A percentile compares a stretch with the other conserved stretches of the same genome.
Evolutionary conservation across 1,140 invertebrate genomes (phyloP).

Genomic region (Papilio xuthus): DNA sequence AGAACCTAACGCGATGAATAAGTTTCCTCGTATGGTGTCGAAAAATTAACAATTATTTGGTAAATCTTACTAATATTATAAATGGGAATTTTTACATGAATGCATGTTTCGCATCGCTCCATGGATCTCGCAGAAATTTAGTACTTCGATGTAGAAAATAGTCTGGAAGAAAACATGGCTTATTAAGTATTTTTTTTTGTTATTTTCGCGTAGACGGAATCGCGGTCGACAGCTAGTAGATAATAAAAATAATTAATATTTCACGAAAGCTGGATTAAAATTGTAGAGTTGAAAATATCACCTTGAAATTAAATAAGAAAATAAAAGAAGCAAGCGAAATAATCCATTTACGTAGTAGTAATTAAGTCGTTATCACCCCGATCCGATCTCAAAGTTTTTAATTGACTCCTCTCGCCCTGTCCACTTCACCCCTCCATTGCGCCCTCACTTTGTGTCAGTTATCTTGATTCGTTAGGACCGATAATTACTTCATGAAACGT

Average conservation of each 20-base stretch:
- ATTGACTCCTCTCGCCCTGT: constrained; percentile 13
- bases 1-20: neutral
- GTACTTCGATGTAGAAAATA: too few relatives aligned
- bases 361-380: constrained; percentile 22
- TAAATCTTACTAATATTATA: too few relatives aligned
- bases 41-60: too few relatives aligned
- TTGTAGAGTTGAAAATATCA: neutral
- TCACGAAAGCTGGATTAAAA: neutral
- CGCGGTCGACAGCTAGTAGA: too few relatives aligned
- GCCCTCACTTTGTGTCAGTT: neutral
- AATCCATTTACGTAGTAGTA: constrained; percentile 16
- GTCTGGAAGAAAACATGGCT: too few relatives aligned
- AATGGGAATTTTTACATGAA: too few relatives aligned
- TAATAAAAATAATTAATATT: neutral
- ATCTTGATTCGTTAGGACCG: constrained; percentile 19
- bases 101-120: too few relatives aligned
- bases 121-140: too few relatives aligned
- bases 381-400: constrained; percentile 24
- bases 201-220: too few relatives aligned
- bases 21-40: neutral
- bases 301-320: neutral
- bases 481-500: neutral
- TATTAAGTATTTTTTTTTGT: too few relatives aligned
- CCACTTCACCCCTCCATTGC: neutral
- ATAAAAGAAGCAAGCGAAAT: neutral